Conservation (phyloP, 1,140 invertebrate genomes). For the Caenorhabditis remanei region DNA sequence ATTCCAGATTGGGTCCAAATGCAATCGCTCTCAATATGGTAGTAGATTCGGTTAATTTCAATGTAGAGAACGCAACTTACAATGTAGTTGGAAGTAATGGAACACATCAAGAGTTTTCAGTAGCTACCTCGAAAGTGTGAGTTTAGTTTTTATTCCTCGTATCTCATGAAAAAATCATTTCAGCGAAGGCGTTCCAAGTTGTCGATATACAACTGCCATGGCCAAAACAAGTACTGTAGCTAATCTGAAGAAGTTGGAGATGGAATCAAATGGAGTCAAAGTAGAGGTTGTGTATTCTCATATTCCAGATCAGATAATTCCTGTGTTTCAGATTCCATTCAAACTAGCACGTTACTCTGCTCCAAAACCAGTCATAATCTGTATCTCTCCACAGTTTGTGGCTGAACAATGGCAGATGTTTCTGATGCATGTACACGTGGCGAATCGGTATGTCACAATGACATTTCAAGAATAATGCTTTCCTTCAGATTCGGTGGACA, state of each 20-base stretch:
- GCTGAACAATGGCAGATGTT: conserved; percentile 60
- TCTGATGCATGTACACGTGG: conserved; percentile 45
- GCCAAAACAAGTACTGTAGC: conserved; percentile 4
- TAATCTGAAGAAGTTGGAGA: neutral
- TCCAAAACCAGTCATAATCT: conserved; percentile 54
- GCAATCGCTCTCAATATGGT: conserved; percentile 18
- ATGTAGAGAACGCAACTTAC: neutral
- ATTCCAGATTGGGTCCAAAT: conserved; percentile 20
- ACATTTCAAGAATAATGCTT: neutral
- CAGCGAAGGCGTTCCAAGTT: conserved; percentile 32
- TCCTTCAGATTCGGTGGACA: conserved; percentile 54
- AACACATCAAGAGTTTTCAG: neutral
- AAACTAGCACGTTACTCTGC: conserved; percentile 7
- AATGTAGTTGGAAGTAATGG: conserved; percentile 21
- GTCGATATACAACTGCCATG: conserved; percentile 29
- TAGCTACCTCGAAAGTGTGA: neutral
- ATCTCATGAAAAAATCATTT: neutral
- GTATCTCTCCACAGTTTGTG: conserved; percentile 59
- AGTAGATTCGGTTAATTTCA: conserved; percentile 20
- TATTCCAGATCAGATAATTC: neutral
- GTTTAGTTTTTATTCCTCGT: neutral
- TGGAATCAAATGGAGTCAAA: conserved; percentile 41
- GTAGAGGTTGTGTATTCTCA: neutral
- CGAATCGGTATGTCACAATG: conserved; percentile 1
- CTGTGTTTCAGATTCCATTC: conserved; percentile 27